Base-by-base conservation (phyloP, 1,140 invertebrate species). In the Venturia canescens region DNA sequence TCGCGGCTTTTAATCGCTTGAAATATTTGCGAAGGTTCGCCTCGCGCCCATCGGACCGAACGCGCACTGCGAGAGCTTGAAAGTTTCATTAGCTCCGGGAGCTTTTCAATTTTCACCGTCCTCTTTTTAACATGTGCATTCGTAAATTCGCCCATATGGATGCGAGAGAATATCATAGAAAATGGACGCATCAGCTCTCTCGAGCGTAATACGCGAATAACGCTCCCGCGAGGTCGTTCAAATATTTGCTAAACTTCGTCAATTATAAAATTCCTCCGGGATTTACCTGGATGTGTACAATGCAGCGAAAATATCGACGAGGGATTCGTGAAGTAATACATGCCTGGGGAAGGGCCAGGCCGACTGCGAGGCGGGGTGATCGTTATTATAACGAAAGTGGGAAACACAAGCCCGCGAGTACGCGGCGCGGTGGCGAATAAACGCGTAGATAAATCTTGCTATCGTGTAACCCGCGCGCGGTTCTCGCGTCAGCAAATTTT, bases 361-460 rank as follows among this genome's bases (percentile, higher is more conserved):
- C 4, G 53, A 57, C 53, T 18, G n/a, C 18, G 53, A 23, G 18
- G 53, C n/a, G n/a, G 53, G 15, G n/a, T 44, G 31, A 26, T 31
- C 26, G 67, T 69, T 69, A 69, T 69, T 15, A 31, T 57, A 57
- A 21, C 16, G 53, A 57, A 57, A 57, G 53, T n/a, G 53, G 67
- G 26, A 29, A 13, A 29, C 21, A 69, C 31, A 69, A 69, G 7
- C 67, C 38, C 38, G 38, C 31, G 18, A 80, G 74, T 74, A 23
- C n/a, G n/a, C n/a, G n/a, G n/a, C n/a, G 53, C 48, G 50, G 74
- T 63, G 53, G 23, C 50, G 50, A 63, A 80, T 69, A 79, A 79
- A 67, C 57, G 67, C 78, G 27, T 71, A 72, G 78, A 80, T 80
- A 80, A 80, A 80, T 80, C 50, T 80, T 71, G 60, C 53, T 80